phyloP scores from a whole-genome alignment of 2,888 invertebrate species.

The Chrysina gloriosa region DNA sequence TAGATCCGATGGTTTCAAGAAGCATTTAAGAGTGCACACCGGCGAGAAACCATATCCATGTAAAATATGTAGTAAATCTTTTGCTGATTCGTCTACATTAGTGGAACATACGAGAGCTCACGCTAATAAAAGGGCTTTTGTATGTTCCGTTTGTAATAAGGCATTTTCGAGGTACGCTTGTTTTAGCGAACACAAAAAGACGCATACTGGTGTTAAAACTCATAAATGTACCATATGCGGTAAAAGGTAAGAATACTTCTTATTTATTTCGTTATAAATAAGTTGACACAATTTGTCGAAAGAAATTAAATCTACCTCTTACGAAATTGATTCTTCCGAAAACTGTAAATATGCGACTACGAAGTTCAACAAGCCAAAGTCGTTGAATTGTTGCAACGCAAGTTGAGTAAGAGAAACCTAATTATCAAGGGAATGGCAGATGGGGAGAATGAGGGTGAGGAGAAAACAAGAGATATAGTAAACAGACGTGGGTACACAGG shows the following conservation, averaged over 20 bases:
- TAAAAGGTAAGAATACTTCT: constrained; percentile 56
- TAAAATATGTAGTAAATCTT: constrained; percentile 62
- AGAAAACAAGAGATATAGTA: too few relatives aligned
- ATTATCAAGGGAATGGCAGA: too few relatives aligned
- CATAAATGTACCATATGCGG: constrained; percentile 63
- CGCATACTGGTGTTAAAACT: constrained; percentile 61
- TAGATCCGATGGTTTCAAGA: constrained; percentile 61
- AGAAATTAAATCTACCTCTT: too few relatives aligned
- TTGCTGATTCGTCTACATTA: constrained; percentile 61
- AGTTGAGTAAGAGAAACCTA: too few relatives aligned
- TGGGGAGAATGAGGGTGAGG: too few relatives aligned
- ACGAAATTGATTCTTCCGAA: too few relatives aligned
- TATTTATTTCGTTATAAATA: background rate
- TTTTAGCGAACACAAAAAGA: constrained; percentile 61
- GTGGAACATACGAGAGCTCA: constrained; percentile 63
- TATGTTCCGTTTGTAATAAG: constrained; percentile 63
- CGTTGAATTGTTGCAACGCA: too few relatives aligned
- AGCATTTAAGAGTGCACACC: constrained; percentile 62
- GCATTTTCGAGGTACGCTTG: constrained; percentile 63
- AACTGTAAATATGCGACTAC: too few relatives aligned
- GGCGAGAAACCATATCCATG: constrained; percentile 64
- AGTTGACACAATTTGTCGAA: too few relatives aligned
- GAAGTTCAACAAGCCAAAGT: too few relatives aligned
- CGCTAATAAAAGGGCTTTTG: constrained; percentile 61
- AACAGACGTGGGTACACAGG: too few relatives aligned